Evolutionary conservation across 2,888 invertebrate genomes (phyloP).

Genomic region (Eretmocerus hayati): DNA sequence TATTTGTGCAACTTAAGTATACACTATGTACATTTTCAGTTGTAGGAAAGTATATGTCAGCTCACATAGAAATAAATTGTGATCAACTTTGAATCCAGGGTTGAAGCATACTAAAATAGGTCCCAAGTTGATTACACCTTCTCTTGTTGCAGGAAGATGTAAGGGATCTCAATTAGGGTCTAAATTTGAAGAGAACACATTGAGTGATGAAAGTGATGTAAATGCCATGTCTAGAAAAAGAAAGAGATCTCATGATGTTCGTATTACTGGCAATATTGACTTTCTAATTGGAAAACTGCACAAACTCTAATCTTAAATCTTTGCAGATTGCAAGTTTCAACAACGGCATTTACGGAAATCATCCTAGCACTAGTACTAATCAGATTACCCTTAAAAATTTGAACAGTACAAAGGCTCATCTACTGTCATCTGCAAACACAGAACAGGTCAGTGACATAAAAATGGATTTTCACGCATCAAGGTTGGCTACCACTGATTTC

Average conservation of each 20-base stretch:
- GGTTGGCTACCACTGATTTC: background rate
- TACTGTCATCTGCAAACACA: background rate
- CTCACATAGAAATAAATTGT: too few species aligned
- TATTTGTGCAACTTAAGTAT: too few species aligned
- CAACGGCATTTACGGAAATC: slow-evolving; percentile 13
- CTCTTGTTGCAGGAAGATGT: slow-evolving; percentile 11
- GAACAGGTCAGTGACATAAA: slow-evolving; percentile 9
- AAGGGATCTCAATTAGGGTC: slow-evolving; percentile 4
- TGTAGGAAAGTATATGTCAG: too few species aligned
- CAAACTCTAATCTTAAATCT: background rate
- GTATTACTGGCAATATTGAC: background rate
- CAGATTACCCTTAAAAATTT: slow-evolving; percentile 8
- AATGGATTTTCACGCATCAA: background rate
- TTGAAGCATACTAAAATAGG: too few species aligned
- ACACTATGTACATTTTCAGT: too few species aligned
- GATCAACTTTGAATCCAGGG: too few species aligned
- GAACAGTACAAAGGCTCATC: slow-evolving; percentile 9
- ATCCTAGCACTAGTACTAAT: slow-evolving; percentile 16
- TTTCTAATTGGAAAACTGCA: background rate
- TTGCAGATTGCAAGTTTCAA: slow-evolving; percentile 11
- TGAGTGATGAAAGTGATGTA: slow-evolving; percentile 14
- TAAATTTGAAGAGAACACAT: slow-evolving; percentile 16
- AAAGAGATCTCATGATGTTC: slow-evolving; percentile 15
- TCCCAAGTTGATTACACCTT: background rate
- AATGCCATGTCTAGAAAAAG: slow-evolving; percentile 15